A percentile compares a stretch with the other conserved stretches of the same genome.
Conservation (phyloP, 2,888 invertebrate genomes). For the Bibio marci region DNA sequence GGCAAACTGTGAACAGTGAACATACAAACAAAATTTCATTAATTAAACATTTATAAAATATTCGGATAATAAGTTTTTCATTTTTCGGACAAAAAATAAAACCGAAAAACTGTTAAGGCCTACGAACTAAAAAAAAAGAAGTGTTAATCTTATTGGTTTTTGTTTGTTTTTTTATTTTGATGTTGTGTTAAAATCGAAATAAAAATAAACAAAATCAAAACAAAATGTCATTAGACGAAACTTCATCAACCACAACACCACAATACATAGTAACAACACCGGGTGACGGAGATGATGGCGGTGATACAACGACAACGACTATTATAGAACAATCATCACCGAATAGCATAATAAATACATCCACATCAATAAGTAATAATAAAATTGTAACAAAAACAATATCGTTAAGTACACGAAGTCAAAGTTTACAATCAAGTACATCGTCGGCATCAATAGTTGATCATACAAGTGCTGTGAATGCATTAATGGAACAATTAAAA, state of each 20-base stretch:
- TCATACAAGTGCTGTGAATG: too few species aligned
- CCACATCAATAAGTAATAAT: conserved; percentile 11
- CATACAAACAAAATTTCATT: too few species aligned
- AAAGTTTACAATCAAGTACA: conserved; percentile 15
- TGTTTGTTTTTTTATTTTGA: too few species aligned
- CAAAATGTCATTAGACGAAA: conserved; percentile 14
- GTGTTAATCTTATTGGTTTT: too few species aligned
- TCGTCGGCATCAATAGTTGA: neutral
- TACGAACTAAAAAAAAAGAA: too few species aligned
- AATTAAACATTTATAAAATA: too few species aligned
- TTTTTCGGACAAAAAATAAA: too few species aligned
- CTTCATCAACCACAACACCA: conserved; percentile 19
- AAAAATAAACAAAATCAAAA: neutral
- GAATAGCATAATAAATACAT: too few species aligned
- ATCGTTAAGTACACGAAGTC: conserved; percentile 3
- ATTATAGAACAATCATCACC: neutral
- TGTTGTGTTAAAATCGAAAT: too few species aligned
- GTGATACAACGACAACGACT: conserved; percentile 8
- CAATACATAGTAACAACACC: conserved; percentile 28
- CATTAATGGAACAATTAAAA: conserved; percentile 31
- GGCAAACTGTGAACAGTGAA: too few species aligned
- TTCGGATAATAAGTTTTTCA: too few species aligned
- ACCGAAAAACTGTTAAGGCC: too few species aligned
- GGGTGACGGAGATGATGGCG: conserved; percentile 24
- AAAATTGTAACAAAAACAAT: neutral